These are phyloP conservation scores for Allobates femoralis DNA, from an alignment of 2,797 vertebrate genomes.

Conservation along the genomic window DNA sequence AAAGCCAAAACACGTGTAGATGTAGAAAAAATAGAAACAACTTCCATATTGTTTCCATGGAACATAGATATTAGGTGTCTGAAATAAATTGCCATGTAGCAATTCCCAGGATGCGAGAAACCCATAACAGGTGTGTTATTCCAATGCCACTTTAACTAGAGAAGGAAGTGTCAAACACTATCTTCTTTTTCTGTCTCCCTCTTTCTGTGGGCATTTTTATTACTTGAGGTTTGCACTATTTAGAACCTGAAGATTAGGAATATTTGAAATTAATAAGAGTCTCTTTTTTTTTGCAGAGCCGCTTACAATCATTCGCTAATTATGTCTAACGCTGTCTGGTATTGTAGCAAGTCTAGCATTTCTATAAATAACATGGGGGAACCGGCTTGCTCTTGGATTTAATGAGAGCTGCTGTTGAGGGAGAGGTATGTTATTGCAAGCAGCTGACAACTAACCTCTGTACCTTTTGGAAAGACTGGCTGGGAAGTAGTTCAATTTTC, in stretches of 20 bases:
- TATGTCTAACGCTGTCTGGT: constrained; percentile 30
- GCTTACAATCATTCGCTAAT: constrained; percentile 41
- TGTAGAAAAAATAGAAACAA: not conserved
- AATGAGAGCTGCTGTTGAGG: constrained; percentile 58
- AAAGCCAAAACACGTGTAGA: constrained; percentile 37
- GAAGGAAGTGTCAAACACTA: constrained; percentile 17
- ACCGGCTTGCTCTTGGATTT: constrained; percentile 44
- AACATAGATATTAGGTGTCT: constrained; percentile 30
- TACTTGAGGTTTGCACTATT: constrained; percentile 43
- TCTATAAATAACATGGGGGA: constrained; percentile 52
- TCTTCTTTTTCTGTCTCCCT: constrained; percentile 29
- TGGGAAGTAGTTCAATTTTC: constrained; percentile 57
- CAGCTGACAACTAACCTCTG: constrained; percentile 60
- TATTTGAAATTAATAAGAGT: constrained; percentile 55
- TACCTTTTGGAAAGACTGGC: constrained; percentile 46
- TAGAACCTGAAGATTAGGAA: constrained; percentile 43
- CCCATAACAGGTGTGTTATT: constrained; percentile 40
- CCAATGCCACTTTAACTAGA: constrained; percentile 43
- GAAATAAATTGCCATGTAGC: constrained; percentile 41
- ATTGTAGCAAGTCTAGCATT: constrained; percentile 41
- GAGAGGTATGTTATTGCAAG: constrained; percentile 56
- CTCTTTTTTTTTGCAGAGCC: constrained; percentile 20
- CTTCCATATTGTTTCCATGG: constrained; percentile 30
- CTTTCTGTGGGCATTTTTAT: constrained; percentile 46
- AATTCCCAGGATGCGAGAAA: constrained; percentile 27